Evolutionary conservation across 2,113 vertebrate species (phyloP).

Genomic region (Hyaena hyaena): DNA sequence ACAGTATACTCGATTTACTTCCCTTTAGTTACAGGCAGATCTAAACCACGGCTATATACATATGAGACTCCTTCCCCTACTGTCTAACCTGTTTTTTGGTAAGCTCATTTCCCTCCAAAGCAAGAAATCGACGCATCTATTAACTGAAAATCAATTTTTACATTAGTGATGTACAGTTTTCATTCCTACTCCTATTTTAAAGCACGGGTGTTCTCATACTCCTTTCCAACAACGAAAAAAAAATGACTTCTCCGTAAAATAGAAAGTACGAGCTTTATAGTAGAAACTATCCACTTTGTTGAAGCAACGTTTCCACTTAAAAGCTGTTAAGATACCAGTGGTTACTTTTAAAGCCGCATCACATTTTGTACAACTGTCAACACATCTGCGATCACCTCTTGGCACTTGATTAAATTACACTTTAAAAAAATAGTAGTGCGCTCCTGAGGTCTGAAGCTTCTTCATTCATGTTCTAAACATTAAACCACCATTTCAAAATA

Average conservation of each 20-base stretch:
- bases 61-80: not conserved
- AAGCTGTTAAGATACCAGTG: not conserved
- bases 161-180: not conserved
- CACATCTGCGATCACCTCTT: not conserved
- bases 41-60: not conserved
- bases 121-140: not conserved
- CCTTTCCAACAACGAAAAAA: not conserved
- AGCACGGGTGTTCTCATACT: not conserved
- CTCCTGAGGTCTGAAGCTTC: not conserved
- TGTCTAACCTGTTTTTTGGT: not conserved
- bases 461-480: conserved; percentile 31
- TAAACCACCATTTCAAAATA: not conserved
- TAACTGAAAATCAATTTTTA: not conserved
- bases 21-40: not conserved
- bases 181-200: not conserved
- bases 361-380: not conserved
- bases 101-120: not conserved
- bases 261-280: not conserved
- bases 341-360: not conserved
- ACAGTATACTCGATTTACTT: not conserved
- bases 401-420: not conserved
- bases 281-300: not conserved
- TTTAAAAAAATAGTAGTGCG: not conserved
- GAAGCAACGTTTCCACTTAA: not conserved
- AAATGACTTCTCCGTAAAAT: not conserved